Evolutionary conservation across 2,797 vertebrate genomes (phyloP), one percentile per base, ranked within the genome.

Genomic region (Protonibea diacanthus): DNA sequence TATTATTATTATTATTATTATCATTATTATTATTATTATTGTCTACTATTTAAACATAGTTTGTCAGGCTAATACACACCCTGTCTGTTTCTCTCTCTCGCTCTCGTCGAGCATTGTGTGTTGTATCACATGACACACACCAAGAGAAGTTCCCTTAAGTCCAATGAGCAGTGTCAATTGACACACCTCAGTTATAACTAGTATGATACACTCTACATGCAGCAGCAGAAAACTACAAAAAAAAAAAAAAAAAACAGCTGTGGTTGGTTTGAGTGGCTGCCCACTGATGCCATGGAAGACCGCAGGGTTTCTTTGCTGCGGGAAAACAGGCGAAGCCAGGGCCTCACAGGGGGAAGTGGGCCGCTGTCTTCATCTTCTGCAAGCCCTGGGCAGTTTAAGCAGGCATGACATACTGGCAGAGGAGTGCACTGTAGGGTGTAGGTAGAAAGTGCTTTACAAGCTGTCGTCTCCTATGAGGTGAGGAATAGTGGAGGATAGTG

Each of bases 81-180:
- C 57, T 23, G 38, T 6, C 23, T n/a, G 8, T 61, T 4, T 38
- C 47, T 51, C 2, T 52, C 17, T n/a, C 13, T 45, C 40, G 51
- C 58, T 44, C 45, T 44, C 5, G 0, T 29, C 2, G 47, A 74
- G 69, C 14, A 12, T 42, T 66, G 66, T 63, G 45, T 75, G 47
- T 70, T 55, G 11, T 40, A 68, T 87, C 79, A 82, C 77, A 76
- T 85, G 79, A 84, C 53, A 45, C 56, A 67, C 62, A 52, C 58
- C 3, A 33, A 67, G 40, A 76, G 18, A 56, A 49, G 33, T 78
- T 57, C 7, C 71, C 59, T 40, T 3, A 47, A 72, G 75, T 49
- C 57, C 48, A 29, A 8, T 23, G 45, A 68, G 25, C 23, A 11
- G 45, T 52, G 45, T 71, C 66, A 64, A 29, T 73, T 63, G 44